Conservation (phyloP, 2,888 invertebrate genomes). For the Aproaerema taeniolella region DNA sequence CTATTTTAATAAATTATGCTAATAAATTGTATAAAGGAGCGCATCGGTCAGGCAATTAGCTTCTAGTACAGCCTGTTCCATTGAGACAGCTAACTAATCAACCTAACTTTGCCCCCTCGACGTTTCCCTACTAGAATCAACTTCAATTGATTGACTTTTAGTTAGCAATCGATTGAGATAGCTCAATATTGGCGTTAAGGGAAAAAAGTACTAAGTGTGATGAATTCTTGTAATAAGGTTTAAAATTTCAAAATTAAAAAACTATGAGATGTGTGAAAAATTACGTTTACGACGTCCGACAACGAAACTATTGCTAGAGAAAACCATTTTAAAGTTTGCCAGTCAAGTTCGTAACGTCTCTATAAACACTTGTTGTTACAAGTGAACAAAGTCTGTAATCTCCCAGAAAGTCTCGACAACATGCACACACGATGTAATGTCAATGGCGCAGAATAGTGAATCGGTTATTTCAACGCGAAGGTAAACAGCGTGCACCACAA, state of each 20-base stretch:
- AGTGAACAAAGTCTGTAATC: too few relatives aligned
- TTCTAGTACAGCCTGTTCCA: too few relatives aligned
- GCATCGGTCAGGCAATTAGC: too few relatives aligned
- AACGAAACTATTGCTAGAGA: neutral
- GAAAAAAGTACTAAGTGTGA: too few relatives aligned
- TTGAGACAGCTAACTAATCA: conserved; percentile 28
- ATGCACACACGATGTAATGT: neutral
- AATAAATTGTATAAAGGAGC: too few relatives aligned
- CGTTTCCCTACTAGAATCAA: neutral
- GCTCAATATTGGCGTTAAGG: too few relatives aligned
- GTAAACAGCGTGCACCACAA: neutral
- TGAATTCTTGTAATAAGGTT: too few relatives aligned
- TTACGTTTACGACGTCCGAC: too few relatives aligned
- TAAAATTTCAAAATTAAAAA: too few relatives aligned
- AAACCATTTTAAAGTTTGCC: neutral
- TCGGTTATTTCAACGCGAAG: neutral
- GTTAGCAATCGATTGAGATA: neutral
- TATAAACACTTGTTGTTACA: neutral
- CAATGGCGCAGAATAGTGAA: neutral
- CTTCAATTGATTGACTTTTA: conserved; percentile 8
- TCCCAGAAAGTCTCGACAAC: too few relatives aligned
- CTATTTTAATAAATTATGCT: too few relatives aligned
- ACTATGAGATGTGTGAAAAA: too few relatives aligned
- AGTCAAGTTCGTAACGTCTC: neutral
- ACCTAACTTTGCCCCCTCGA: conserved; percentile 19